Percentiles rank a stretch among this genome's conserved stretches.
phyloP scores from a whole-genome alignment of 2,797 vertebrate species.

The Protonibea diacanthus region DNA sequence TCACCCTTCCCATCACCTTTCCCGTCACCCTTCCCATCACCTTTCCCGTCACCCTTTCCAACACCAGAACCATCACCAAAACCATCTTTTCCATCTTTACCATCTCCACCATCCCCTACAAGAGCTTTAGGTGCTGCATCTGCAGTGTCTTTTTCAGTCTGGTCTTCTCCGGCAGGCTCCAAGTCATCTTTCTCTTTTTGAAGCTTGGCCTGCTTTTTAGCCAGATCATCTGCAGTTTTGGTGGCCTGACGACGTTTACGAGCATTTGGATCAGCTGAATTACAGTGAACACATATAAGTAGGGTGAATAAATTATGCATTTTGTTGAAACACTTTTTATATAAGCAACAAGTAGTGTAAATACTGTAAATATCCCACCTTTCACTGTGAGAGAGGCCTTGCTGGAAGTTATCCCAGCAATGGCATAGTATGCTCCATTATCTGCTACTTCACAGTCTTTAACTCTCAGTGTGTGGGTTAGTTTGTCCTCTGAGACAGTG shows the following conservation, averaged over 20 bases:
- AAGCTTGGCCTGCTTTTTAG: slow-evolving; percentile 59
- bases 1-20: background rate
- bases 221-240: slow-evolving; percentile 34
- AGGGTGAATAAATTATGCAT: background rate
- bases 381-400: slow-evolving; percentile 88
- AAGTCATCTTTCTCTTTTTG: slow-evolving; percentile 57
- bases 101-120: slow-evolving; percentile 12
- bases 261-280: slow-evolving; percentile 69
- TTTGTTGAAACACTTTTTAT: background rate
- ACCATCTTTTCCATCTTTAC: slow-evolving; percentile 10
- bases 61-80: slow-evolving; percentile 22
- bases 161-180: slow-evolving; percentile 47
- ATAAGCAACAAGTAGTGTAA: background rate
- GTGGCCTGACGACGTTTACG: slow-evolving; percentile 45
- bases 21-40: background rate
- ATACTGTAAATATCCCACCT: slow-evolving; percentile 72
- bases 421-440: slow-evolving; percentile 86
- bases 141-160: slow-evolving; percentile 41
- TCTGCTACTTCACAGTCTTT: slow-evolving; percentile 83
- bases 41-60: background rate
- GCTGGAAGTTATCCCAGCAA: slow-evolving; percentile 83
- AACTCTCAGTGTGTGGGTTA: slow-evolving; percentile 87
- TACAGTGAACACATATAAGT: background rate
- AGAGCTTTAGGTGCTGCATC: slow-evolving; percentile 32
- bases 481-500: slow-evolving; percentile 85